Conservation (phyloP, 2,888 invertebrate genomes). For the Chrysolina haemoptera region DNA sequence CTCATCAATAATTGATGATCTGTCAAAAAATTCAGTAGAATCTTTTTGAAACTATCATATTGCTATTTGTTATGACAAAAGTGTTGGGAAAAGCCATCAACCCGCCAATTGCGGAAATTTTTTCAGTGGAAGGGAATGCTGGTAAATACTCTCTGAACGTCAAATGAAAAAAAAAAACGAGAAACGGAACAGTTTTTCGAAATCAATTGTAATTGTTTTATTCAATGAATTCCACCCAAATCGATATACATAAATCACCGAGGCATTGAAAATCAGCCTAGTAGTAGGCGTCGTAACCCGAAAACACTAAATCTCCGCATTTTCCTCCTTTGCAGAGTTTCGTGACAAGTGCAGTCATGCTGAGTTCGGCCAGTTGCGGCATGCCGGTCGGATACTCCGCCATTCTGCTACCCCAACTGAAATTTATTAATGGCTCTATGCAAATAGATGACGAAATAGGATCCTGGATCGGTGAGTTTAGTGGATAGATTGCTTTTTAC, state of each 20-base stretch:
- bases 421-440: constrained; percentile 74
- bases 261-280: not conserved
- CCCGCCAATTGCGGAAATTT: no score
- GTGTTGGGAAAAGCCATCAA: no score
- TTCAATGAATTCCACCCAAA: not conserved
- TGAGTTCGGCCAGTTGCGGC: constrained; percentile 82
- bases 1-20: no score
- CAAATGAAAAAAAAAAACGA: no score
- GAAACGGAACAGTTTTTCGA: no score
- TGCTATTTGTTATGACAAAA: no score
- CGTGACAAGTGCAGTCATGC: constrained; percentile 80
- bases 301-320: constrained; percentile 26
- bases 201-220: not conserved
- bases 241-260: constrained; percentile 8
- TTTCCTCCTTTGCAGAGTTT: constrained; percentile 73
- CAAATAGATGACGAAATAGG: constrained; percentile 80
- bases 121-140: no score
- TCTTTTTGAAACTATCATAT: no score
- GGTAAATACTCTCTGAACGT: no score
- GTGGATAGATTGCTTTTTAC: constrained; percentile 2
- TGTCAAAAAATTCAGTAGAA: no score
- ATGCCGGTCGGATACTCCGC: constrained; percentile 88
- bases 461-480: constrained; percentile 81
- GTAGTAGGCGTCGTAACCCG: not conserved
- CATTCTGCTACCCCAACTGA: constrained; percentile 81